Evolutionary conservation across 2,113 vertebrate species (phyloP).

Genomic region (Jacana jacana): DNA sequence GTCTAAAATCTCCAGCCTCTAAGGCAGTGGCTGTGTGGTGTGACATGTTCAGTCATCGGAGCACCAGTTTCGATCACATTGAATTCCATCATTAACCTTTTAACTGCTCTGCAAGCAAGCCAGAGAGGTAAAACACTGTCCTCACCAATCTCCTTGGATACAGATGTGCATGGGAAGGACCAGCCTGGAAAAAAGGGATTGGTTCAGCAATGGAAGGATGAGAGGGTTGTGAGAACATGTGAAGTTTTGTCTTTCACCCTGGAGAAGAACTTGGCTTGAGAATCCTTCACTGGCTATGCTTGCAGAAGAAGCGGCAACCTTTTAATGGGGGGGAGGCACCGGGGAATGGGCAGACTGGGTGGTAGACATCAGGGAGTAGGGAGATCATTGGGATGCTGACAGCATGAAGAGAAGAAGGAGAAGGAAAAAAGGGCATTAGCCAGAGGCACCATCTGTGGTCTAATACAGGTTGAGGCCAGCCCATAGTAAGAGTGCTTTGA

Average conservation of each 20-base stretch:
- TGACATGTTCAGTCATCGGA: rapidly evolving
- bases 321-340: not conserved
- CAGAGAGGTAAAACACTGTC: not conserved
- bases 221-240: not conserved
- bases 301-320: not conserved
- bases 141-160: not conserved
- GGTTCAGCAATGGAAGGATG: not conserved
- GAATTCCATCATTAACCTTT: not conserved
- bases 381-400: not conserved
- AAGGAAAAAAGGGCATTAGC: not conserved
- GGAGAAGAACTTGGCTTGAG: not conserved
- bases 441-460: not conserved
- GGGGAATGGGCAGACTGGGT: not conserved
- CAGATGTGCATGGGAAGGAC: rapidly evolving
- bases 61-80: not conserved
- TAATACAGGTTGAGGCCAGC: not conserved
- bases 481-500: not conserved
- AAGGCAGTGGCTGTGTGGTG: not conserved
- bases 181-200: not conserved
- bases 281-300: not conserved
- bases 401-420: not conserved
- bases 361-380: not conserved
- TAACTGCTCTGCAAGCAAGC: not conserved
- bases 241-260: not conserved
- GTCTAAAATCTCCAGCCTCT: not conserved